Base-by-base conservation (phyloP, 2,113 vertebrate species). In the Henicopernis longicauda region DNA sequence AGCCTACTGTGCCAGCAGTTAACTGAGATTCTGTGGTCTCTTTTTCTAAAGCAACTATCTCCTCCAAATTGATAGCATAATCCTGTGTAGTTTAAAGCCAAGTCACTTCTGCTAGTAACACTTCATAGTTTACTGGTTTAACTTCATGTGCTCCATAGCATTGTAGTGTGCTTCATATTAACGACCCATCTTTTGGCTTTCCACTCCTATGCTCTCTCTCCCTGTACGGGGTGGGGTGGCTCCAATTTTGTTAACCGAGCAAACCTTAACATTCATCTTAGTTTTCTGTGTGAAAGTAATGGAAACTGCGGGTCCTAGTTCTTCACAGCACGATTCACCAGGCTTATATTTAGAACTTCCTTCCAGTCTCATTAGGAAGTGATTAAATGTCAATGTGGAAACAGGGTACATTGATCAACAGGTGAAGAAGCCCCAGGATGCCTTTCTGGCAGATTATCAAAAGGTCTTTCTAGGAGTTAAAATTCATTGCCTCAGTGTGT, bases 11-110 rank as follows among this genome's bases (percentile, higher is more conserved):
- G 88, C 23, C 69, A 95, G 50, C 38, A 81, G 65, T 92, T 92
- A 97, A 93, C 70, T 89, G 89, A 96, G 91, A 93, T 95, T 82
- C 71, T 79, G 92, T 67, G 63, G 78, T 49, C 50, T 50, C 38
- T 81, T 70, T 85, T 52, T 83, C 40, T 95, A 89, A 97, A 96
- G 85, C 95, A 96, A 73, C 67, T 70, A 32, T 96, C 97, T 97
- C 80, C 63, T 89, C 55, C 47, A 89, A 95, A 95, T 73, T 93
- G 90, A 89, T 86, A 89, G n/a, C 19, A 7, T 89, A 67, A 80
- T 92, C 32, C 26, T n/a, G 22, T 47, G 76, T 57, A 82, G 49
- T 84, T 92, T 94, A 81, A 88, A 97, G 52, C 50, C 52, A 91
- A 78, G 74, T 76, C 72, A 94, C 95, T 96, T 97, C 92, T 97